phyloP scores from a whole-genome alignment of 2,797 vertebrate species.

The Pelochelys cantorii region DNA sequence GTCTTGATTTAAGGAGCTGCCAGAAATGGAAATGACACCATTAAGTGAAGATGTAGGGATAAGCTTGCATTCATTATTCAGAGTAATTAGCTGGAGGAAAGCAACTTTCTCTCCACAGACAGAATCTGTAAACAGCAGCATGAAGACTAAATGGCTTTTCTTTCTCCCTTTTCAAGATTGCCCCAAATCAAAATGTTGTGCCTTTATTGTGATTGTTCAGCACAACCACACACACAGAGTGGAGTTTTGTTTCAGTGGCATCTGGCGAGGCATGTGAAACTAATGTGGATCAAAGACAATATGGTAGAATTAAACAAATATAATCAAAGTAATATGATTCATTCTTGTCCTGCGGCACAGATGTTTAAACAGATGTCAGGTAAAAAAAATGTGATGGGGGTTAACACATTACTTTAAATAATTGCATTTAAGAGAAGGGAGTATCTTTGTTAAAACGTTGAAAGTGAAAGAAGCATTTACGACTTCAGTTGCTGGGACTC shows the following conservation, averaged over 20 bases:
- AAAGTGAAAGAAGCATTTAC: slow-evolving; percentile 72
- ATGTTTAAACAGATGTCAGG: slow-evolving; percentile 78
- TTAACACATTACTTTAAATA: slow-evolving; percentile 69
- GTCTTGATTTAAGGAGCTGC: not conserved
- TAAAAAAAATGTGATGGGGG: slow-evolving; percentile 47
- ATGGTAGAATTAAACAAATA: slow-evolving; percentile 58
- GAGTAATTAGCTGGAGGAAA: not conserved
- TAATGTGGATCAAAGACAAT: slow-evolving; percentile 42
- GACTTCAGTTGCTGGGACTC: slow-evolving; percentile 24
- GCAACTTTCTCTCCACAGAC: fast-evolving
- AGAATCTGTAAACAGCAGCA: not conserved
- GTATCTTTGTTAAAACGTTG: slow-evolving; percentile 64
- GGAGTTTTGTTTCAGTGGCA: slow-evolving; percentile 23
- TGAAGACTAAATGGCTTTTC: not conserved
- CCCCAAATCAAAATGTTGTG: slow-evolving; percentile 12
- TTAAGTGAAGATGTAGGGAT: fast-evolving
- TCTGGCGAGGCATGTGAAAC: slow-evolving; percentile 29
- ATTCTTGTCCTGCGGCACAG: slow-evolving; percentile 64
- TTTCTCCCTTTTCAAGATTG: fast-evolving
- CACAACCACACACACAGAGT: slow-evolving; percentile 3
- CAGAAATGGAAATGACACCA: not conserved
- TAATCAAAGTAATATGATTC: slow-evolving; percentile 69
- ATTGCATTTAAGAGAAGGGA: slow-evolving; percentile 72
- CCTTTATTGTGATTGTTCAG: slow-evolving; percentile 27
- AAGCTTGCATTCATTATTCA: not conserved